Evolutionary conservation across 2,113 vertebrate genomes (phyloP).

Genomic region (Centropristis striata): DNA sequence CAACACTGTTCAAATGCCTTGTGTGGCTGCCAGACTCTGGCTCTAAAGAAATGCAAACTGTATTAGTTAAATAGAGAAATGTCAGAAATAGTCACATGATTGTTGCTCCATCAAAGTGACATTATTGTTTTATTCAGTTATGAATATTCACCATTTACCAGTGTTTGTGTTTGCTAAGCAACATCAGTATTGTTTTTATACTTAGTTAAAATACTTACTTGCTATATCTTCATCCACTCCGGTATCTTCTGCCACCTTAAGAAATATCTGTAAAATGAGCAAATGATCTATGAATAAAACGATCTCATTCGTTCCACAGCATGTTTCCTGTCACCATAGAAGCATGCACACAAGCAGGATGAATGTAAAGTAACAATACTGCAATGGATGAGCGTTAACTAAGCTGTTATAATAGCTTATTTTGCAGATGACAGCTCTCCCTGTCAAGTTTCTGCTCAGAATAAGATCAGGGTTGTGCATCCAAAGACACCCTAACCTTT

Average conservation of each 20-base stretch:
- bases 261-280: constrained; percentile 90
- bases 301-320: not conserved
- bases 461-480: not conserved
- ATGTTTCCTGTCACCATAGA: not conserved
- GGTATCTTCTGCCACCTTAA: constrained; percentile 96
- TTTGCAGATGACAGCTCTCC: not conserved
- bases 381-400: not conserved
- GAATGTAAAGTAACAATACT: not conserved
- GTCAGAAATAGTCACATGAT: not conserved
- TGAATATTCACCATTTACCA: not conserved
- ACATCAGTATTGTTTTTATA: too few relatives aligned
- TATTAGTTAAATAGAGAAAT: not conserved
- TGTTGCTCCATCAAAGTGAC: not conserved
- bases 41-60: not conserved
- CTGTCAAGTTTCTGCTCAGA: not conserved
- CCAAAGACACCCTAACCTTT: constrained; percentile 19
- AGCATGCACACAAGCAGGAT: not conserved
- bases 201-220: too few relatives aligned
- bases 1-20: not conserved
- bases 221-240: constrained; percentile 91
- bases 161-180: not conserved
- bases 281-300: not conserved
- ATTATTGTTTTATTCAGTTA: not conserved
- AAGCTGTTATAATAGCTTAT: not conserved
- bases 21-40: not conserved